Percentiles rank a stretch among this genome's conserved stretches.
phyloP scores from a whole-genome alignment of 2,888 invertebrate species.

The Atrina japonica region DNA sequence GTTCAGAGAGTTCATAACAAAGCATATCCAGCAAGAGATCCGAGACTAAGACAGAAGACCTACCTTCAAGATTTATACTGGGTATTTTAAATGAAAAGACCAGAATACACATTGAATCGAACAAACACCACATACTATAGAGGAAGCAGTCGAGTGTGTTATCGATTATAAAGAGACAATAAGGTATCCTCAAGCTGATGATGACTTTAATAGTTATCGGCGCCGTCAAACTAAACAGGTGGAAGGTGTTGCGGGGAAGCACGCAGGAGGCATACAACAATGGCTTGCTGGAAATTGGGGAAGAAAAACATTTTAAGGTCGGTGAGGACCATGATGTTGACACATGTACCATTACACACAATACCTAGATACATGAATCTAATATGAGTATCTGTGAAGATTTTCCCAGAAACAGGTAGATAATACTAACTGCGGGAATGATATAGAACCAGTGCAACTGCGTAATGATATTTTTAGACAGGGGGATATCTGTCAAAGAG shows the following conservation, averaged over 20 bases:
- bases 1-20: too few relatives aligned
- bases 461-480: constrained; percentile 5
- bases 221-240: too few relatives aligned
- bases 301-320: neutral
- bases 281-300: neutral
- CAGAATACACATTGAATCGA: neutral
- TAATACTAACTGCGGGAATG: too few relatives aligned
- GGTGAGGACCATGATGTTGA: too few relatives aligned
- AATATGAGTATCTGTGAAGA: too few relatives aligned
- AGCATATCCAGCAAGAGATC: constrained; percentile 45
- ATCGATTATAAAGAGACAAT: neutral
- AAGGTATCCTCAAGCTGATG: constrained; percentile 10
- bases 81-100: constrained; percentile 40
- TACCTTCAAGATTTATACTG: constrained; percentile 40
- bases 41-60: constrained; percentile 46
- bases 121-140: constrained; percentile 28
- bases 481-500: constrained; percentile 11
- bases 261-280: too few relatives aligned
- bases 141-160: constrained; percentile 19
- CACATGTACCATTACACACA: neutral
- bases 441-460: too few relatives aligned
- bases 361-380: too few relatives aligned
- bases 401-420: too few relatives aligned
- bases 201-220: too few relatives aligned
- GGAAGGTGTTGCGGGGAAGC: too few relatives aligned